These are phyloP conservation scores for Pinna nobilis DNA, from an alignment of 1,140 invertebrate species.

Conservation along the genomic window DNA sequence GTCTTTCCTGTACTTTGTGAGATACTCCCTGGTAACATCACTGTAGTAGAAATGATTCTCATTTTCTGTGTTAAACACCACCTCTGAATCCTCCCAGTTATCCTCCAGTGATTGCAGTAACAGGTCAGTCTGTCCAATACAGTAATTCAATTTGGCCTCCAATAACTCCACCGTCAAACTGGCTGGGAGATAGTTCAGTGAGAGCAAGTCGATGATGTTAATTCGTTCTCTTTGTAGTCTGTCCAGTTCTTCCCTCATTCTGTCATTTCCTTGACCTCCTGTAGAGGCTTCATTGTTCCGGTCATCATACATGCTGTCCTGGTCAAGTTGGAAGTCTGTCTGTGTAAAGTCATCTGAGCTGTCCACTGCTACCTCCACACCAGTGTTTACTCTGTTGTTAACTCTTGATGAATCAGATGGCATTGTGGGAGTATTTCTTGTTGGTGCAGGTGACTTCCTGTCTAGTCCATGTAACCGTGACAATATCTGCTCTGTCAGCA, in stretches of 20 bases:
- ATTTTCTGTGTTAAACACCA: neutral
- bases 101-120: conserved; percentile 65
- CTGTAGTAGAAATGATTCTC: conserved; percentile 22
- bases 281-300: neutral
- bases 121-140: conserved; percentile 70
- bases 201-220: conserved; percentile 67
- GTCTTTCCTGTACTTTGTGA: conserved; percentile 50
- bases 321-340: conserved; percentile 46
- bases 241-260: conserved; percentile 61
- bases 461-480: conserved; percentile 12
- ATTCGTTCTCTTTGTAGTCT: conserved; percentile 63
- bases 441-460: neutral
- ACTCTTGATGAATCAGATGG: neutral
- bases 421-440: neutral
- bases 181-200: conserved; percentile 65
- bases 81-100: conserved; percentile 49
- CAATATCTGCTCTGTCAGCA: neutral
- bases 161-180: conserved; percentile 68
- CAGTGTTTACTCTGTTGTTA: conserved; percentile 38
- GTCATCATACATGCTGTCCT: neutral
- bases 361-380: conserved; percentile 49
- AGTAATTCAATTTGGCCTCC: conserved; percentile 70
- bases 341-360: conserved; percentile 60
- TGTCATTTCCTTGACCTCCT: conserved; percentile 13
- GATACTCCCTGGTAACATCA: conserved; percentile 54